Base-by-base conservation (phyloP, 2,888 invertebrate genomes). In the Pemphredon lugubris region DNA sequence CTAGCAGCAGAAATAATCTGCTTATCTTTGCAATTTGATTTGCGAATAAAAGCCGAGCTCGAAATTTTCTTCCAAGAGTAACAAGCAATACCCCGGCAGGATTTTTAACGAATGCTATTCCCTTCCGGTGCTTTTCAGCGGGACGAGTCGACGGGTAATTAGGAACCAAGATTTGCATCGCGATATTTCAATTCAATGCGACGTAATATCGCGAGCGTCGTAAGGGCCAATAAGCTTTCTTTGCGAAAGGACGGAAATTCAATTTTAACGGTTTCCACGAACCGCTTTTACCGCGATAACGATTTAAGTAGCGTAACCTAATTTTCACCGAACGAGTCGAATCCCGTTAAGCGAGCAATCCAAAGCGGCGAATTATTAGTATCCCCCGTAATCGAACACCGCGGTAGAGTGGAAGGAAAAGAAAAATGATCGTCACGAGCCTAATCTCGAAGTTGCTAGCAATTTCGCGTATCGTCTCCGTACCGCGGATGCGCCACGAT, bases 101-200 rank as follows among this genome's bases (percentile, higher is more conserved):
- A 75, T 75, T 75, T 73, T 78, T 75, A 75, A 75, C 26, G 65
- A 68, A 64, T 44, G 50, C 13, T 34, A 39, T 21, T 42, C 9
- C 44, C 26, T 45, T 18, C 40, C 45, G 7, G 26, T 34, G 21
- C 44, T 70, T 58, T 58, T 47, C 48, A 42, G 20, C 14, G 44
- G 21, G 48, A 26, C 37, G 51, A 53, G 47, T 16, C 44, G 20
- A 26, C 26, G 47, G 53, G 63, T 60, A 69, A 72, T 72, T 72
- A 72, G 34, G 53, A 26, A 50, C 37, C 26, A 53, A 64, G 71
- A 69, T 69, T 34, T 45, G 42, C 44, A 54, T 57, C 30, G 40
- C 40, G 60, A 61, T 68, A 68, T 57, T 48, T 45, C 65, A 23
- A 51, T 42, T 39, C 50, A 48, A 72, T 72, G 54, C 57, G 55